These are phyloP conservation scores for Parauchenoglanis ngamensis DNA, from an alignment of 2,797 vertebrate species.

Conservation along the genomic window DNA sequence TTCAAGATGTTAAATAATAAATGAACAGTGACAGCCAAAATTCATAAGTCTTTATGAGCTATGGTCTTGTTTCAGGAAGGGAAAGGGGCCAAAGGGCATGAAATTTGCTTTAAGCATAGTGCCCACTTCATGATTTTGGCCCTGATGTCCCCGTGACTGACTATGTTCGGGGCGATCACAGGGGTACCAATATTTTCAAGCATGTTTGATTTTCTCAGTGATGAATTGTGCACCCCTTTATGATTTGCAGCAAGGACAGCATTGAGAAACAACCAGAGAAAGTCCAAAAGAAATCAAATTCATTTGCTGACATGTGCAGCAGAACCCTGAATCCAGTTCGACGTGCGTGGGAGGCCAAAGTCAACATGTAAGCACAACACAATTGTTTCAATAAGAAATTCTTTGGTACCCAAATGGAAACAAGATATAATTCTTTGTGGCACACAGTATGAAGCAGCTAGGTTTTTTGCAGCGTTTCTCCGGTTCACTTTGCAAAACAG, in stretches of 20 bases:
- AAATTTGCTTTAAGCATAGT: too few species aligned
- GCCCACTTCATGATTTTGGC: background rate
- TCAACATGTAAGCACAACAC: background rate
- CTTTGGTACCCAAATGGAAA: background rate
- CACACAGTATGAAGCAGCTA: background rate
- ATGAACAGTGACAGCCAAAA: too few species aligned
- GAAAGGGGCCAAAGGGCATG: too few species aligned
- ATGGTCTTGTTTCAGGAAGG: too few species aligned
- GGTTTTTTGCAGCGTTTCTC: too few species aligned
- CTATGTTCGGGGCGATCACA: background rate
- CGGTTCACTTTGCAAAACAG: background rate
- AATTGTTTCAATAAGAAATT: background rate
- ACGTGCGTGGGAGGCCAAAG: background rate
- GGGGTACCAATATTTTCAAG: background rate
- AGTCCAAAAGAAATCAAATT: background rate
- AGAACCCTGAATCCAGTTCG: background rate
- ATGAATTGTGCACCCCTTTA: too few species aligned
- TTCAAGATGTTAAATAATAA: background rate
- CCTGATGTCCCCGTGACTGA: too few species aligned
- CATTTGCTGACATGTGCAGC: background rate
- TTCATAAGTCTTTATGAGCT: too few species aligned
- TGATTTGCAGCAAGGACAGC: too few species aligned
- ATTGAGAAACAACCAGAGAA: background rate
- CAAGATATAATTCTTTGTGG: background rate
- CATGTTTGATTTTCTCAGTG: too few species aligned